These are phyloP conservation scores for Adrianichthys oophorus DNA, from an alignment of 2,797 vertebrate species.

Conservation along the genomic window DNA sequence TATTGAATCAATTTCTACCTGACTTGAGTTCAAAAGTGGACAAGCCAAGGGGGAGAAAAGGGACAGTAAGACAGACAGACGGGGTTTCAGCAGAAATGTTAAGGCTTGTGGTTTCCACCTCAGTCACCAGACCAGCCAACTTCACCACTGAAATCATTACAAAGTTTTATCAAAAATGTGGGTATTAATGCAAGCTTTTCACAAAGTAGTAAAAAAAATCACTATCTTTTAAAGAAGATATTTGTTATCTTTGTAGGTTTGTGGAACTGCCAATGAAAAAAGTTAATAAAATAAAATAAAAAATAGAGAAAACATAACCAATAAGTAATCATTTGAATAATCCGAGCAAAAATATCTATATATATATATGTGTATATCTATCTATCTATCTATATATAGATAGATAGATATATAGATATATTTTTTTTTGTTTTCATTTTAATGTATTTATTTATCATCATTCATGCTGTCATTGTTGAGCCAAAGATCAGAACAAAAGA, in stretches of 20 bases:
- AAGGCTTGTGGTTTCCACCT: conserved; percentile 15
- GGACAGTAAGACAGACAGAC: conserved; percentile 3
- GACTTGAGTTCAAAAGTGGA: too few relatives aligned
- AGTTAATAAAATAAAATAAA: too few relatives aligned
- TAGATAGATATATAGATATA: background rate
- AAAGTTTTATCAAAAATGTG: background rate
- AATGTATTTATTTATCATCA: background rate
- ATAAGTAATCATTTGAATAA: background rate
- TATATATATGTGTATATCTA: background rate
- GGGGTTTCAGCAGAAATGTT: background rate
- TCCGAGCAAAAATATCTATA: background rate
- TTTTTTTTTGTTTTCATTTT: background rate
- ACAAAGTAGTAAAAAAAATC: too few relatives aligned
- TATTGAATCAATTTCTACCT: too few relatives aligned
- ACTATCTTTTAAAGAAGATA: too few relatives aligned
- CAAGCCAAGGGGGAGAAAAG: background rate
- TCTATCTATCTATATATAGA: too few relatives aligned
- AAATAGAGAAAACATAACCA: too few relatives aligned
- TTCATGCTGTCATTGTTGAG: background rate
- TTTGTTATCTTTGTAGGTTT: too few relatives aligned
- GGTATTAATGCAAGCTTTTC: background rate
- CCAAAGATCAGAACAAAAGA: conserved; percentile 12
- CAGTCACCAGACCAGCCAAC: background rate
- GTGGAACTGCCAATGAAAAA: too few relatives aligned
- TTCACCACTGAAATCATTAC: background rate